Percentiles rank a stretch among this genome's conserved stretches.
Conservation (phyloP, 2,113 vertebrate genomes). For the Anoplopoma fimbria region DNA sequence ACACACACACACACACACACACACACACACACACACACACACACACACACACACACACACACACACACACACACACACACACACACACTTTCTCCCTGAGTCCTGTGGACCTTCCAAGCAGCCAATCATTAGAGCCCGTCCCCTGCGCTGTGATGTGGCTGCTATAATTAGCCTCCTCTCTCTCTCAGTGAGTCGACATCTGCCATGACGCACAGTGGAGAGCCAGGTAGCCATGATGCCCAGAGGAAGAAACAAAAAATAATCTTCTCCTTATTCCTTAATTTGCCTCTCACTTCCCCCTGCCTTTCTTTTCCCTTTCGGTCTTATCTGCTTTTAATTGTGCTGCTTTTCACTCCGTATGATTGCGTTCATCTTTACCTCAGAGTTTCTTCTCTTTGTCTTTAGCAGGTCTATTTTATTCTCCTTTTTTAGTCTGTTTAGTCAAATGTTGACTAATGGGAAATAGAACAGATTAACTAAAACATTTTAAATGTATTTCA, state of each 20-base stretch:
- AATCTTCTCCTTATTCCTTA: neutral
- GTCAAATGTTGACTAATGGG: slow-evolving; percentile 3
- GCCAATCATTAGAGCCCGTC: slow-evolving; percentile 74
- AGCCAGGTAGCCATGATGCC: slow-evolving; percentile 77
- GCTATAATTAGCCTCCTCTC: slow-evolving; percentile 81
- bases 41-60: slow-evolving; percentile 33
- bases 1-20: slow-evolving; percentile 28
- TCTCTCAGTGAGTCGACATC: slow-evolving; percentile 77
- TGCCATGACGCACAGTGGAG: slow-evolving; percentile 74
- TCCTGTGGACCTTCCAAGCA: slow-evolving; percentile 73
- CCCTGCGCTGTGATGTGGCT: slow-evolving; percentile 68
- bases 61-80: slow-evolving; percentile 31
- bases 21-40: slow-evolving; percentile 23
- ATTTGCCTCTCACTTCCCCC: neutral
- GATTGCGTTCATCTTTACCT: neutral
- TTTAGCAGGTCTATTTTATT: neutral
- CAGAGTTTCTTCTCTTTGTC: neutral
- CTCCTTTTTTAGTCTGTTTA: neutral
- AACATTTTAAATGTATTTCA: no score
- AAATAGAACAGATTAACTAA: no score
- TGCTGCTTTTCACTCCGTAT: neutral
- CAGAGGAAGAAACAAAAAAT: slow-evolving; percentile 27
- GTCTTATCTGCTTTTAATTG: neutral
- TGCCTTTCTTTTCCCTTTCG: neutral
- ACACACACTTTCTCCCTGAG: slow-evolving; percentile 35